Evolutionary conservation across 2,797 vertebrate species (phyloP).

Genomic region (Nasua narica): DNA sequence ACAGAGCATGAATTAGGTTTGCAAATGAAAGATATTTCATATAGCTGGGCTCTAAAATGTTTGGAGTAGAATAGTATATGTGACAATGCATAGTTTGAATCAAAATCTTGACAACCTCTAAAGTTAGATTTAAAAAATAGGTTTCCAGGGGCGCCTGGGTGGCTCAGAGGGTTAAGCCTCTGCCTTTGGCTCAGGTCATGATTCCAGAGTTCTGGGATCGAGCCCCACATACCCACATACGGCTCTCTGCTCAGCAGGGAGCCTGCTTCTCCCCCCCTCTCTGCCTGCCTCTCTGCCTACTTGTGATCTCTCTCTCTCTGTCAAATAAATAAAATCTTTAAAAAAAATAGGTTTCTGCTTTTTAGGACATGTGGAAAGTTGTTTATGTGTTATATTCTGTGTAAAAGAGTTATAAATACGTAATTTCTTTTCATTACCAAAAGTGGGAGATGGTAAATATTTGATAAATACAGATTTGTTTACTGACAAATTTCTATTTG

Average conservation of each 20-base stretch:
- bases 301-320: no score
- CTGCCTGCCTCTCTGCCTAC: no score
- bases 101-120: neutral
- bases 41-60: neutral
- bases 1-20: neutral
- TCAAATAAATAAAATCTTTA: no score
- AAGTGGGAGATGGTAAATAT: neutral
- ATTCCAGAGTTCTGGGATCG: no score
- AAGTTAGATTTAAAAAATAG: neutral
- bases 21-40: neutral
- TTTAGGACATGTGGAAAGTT: neutral
- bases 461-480: slow-evolving; percentile 28
- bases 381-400: neutral
- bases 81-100: neutral
- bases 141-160: no score
- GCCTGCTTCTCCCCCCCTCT: no score
- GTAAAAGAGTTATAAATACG: neutral
- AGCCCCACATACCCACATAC: no score
- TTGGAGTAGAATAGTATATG: neutral
- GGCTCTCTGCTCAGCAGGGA: no score
- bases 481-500: neutral
- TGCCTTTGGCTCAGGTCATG: no score
- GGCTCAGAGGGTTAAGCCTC: no score
- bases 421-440: neutral
- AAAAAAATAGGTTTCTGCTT: neutral